Conservation (phyloP, 1,140 invertebrate genomes). For the Antheraea mylitta region DNA sequence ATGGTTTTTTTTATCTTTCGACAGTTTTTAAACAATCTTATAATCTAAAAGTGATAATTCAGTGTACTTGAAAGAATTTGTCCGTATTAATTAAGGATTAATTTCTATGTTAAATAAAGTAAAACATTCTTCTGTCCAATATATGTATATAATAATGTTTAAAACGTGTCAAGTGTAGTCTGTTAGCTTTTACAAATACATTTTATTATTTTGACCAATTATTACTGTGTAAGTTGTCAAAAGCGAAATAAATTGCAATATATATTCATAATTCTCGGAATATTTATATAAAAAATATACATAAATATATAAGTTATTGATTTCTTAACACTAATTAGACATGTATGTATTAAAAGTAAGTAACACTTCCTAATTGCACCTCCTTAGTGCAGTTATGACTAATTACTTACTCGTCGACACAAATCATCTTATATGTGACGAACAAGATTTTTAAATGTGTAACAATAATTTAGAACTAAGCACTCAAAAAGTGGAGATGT, state of each 20-base stretch:
- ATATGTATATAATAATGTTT: neutral
- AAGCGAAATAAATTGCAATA: neutral
- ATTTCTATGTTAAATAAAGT: no score
- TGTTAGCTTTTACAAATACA: constrained; percentile 7
- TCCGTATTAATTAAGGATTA: neutral
- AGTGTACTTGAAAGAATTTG: neutral
- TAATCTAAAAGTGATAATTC: neutral
- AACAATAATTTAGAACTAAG: constrained; percentile 56
- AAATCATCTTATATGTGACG: constrained; percentile 64
- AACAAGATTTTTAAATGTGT: constrained; percentile 62
- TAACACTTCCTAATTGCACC: no score
- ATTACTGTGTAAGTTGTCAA: constrained; percentile 24
- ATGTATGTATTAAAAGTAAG: no score
- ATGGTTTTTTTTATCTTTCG: neutral
- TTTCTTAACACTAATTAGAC: neutral
- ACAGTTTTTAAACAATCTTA: neutral
- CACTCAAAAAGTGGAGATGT: constrained; percentile 44
- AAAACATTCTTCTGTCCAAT: neutral
- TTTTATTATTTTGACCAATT: constrained; percentile 32
- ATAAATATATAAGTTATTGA: constrained; percentile 3
- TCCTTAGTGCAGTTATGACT: neutral
- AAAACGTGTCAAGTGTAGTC: neutral
- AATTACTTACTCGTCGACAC: constrained; percentile 42
- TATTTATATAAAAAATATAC: neutral
- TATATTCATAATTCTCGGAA: neutral